Evolutionary conservation across 2,888 invertebrate genomes (phyloP).

Genomic region (Leptinotarsa haldemani): DNA sequence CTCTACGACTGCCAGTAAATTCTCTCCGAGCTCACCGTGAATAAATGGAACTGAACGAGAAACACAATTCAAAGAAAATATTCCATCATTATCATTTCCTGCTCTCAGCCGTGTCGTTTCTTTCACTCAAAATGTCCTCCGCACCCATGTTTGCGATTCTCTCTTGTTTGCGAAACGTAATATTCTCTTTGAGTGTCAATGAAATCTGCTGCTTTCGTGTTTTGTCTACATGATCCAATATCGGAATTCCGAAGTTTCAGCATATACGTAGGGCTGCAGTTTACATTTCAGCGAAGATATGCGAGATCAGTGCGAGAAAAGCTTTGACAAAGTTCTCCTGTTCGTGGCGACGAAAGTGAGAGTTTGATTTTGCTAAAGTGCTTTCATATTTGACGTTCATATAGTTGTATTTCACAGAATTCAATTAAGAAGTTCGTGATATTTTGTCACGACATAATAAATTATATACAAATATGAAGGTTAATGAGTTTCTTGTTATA

Average conservation of each 20-base stretch:
- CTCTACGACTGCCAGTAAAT: not conserved
- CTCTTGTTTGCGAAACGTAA: constrained; percentile 48
- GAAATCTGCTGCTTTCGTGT: constrained; percentile 44
- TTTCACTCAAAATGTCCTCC: constrained; percentile 7
- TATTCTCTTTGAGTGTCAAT: constrained; percentile 54
- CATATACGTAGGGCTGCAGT: constrained; percentile 21
- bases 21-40: not conserved
- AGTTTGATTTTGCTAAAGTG: not conserved
- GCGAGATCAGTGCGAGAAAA: constrained; percentile 6
- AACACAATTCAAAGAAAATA: not conserved
- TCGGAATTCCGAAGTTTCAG: constrained; percentile 29
- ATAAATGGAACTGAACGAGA: not conserved
- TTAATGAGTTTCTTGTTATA: too few species aligned
- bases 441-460: too few species aligned
- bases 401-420: too few species aligned
- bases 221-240: constrained; percentile 38
- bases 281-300: constrained; percentile 26
- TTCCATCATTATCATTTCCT: not conserved
- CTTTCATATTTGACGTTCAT: too few species aligned
- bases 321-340: not conserved
- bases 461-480: too few species aligned
- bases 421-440: too few species aligned
- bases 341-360: not conserved
- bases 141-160: constrained; percentile 6
- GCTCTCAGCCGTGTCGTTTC: not conserved